Evolutionary conservation across 2,797 vertebrate genomes (phyloP).

Genomic region (Cryptoprocta ferox): DNA sequence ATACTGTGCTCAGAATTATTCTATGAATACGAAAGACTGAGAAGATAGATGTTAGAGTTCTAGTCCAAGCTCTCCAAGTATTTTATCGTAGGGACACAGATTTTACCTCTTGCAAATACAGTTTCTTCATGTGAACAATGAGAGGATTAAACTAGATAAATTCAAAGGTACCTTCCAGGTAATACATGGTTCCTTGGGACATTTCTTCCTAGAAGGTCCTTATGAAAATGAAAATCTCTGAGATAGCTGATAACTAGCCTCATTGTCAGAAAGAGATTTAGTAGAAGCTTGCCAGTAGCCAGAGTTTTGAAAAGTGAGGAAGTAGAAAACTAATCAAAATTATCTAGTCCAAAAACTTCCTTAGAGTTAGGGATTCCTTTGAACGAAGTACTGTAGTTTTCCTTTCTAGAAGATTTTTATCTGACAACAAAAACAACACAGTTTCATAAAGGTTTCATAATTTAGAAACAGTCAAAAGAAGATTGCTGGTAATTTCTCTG

Average conservation of each 20-base stretch:
- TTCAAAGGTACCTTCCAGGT: background rate
- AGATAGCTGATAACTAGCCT: background rate
- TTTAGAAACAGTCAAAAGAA: conserved; percentile 3
- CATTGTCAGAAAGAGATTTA: background rate
- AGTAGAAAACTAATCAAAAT: conserved; percentile 27
- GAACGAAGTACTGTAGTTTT: background rate
- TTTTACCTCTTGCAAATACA: background rate
- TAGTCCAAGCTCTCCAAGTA: background rate
- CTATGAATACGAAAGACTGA: background rate
- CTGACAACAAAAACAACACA: background rate
- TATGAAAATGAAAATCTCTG: conserved; percentile 10
- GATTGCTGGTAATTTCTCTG: conserved; percentile 1
- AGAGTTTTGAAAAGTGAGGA: background rate
- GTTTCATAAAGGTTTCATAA: background rate
- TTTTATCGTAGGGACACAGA: background rate
- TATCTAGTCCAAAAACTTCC: background rate
- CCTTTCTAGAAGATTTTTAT: background rate
- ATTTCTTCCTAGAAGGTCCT: background rate
- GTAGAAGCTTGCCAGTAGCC: background rate
- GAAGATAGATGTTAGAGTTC: background rate
- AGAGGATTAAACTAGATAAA: background rate
- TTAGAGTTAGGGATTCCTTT: background rate
- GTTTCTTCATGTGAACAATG: conserved; percentile 23
- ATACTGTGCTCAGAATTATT: background rate
- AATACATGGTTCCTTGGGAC: background rate